Conservation (phyloP, 2,888 invertebrate species). For the Hypomecis atomaria region DNA sequence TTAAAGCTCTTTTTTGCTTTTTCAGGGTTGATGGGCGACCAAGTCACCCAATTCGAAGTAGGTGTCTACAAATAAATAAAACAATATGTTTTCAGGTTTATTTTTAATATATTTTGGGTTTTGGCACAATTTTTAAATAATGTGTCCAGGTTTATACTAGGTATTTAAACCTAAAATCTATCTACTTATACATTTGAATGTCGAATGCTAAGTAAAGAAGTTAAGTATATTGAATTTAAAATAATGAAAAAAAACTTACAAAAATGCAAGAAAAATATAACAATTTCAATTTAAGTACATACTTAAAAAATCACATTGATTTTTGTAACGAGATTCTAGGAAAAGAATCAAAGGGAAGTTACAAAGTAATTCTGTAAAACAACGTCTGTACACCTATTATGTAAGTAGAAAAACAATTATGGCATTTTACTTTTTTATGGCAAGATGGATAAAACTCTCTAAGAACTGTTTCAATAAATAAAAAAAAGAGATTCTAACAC, state of each 20-base stretch:
- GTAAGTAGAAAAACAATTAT: constrained; percentile 40
- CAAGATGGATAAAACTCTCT: constrained; percentile 45
- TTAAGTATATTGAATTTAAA: constrained; percentile 45
- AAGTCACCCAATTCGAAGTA: no score
- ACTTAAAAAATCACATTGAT: constrained; percentile 44
- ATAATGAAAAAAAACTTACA: constrained; percentile 51
- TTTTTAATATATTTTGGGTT: constrained; percentile 84
- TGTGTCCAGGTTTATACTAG: constrained; percentile 82
- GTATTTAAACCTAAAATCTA: constrained; percentile 80
- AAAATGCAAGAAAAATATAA: constrained; percentile 45
- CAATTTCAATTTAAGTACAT: constrained; percentile 50
- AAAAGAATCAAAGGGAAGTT: no score
- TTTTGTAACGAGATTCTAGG: constrained; percentile 31
- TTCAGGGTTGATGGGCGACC: no score
- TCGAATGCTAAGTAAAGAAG: constrained; percentile 61
- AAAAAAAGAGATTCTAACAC: constrained; percentile 70
- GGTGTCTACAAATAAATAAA: constrained; percentile 53
- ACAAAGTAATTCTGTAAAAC: constrained; percentile 22
- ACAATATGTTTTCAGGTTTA: constrained; percentile 66
- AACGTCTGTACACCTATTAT: constrained; percentile 33
- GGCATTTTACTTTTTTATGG: constrained; percentile 47
- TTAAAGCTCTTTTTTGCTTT: no score
- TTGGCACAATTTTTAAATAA: constrained; percentile 84
- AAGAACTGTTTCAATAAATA: constrained; percentile 59
- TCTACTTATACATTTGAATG: constrained; percentile 73